Base-by-base conservation (phyloP, 92 coral and sea anemone species). In the Heteractis magnifica region DNA sequence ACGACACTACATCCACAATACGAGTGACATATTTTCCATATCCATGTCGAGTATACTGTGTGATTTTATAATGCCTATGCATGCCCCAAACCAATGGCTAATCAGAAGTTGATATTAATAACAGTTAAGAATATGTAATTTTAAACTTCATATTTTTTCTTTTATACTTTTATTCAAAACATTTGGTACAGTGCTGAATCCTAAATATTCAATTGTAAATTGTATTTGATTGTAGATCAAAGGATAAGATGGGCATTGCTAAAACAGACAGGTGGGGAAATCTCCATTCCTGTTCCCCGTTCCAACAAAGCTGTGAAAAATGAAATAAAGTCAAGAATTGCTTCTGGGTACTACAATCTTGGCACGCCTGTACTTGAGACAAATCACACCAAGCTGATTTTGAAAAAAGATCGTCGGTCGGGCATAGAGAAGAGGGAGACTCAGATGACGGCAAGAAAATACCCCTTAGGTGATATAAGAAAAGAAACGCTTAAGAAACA, bases 321-420 rank as follows among this genome's bases (percentile, higher is more conserved):
- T n/a, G 74, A 53, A 26, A 76, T 76, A 52, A 83, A 56, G 26
- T 13, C 8, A 55, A n/a, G 13, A 44, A 75, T 83, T 52, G 81
- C 73, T 52, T 56, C 75, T 74, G 81, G 82, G 34, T 11, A 59
- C 16, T 75, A 75, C 59, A 56, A 83, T 26, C 26, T 82, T 62
- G 82, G 87, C 7, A 51, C 77, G 1, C 82, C 76, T 53, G 82
- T 84, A 10, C 82, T 64, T 18, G 13, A 70, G 26, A 85, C 77
- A 58, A 44, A 83, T 44, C 56, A 73, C 59, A 23, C 81, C 34
- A 83, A 83, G 81, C 58, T 83, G 49, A 23, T 72, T 51, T 51
- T 83, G 15, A 83, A 65, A 56, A 49, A 26, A 15, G 50, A 50
- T 5, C 77, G 65, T 5, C 77, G 65, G 8, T 26, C 76, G 4